Evolutionary conservation across 2,113 vertebrate genomes (phyloP).

Genomic region (Mormoops blainvillei): DNA sequence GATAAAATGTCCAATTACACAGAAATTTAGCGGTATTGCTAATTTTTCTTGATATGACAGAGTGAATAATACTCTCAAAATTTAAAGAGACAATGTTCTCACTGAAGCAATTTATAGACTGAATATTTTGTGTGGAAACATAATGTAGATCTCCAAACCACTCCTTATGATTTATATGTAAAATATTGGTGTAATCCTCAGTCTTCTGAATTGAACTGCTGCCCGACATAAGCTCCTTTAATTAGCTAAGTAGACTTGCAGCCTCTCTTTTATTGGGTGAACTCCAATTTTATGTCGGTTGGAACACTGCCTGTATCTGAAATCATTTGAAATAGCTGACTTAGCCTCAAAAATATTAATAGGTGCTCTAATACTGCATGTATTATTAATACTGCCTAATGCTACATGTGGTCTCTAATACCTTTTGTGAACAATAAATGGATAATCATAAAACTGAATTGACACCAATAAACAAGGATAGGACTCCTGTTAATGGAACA

Average conservation of each 20-base stretch:
- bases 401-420: not conserved
- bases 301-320: conserved; percentile 44
- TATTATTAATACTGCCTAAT: conserved; percentile 48
- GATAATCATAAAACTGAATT: conserved; percentile 38
- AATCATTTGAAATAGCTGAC: conserved; percentile 51
- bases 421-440: conserved; percentile 32
- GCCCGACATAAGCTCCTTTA: conserved; percentile 28
- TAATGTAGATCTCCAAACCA: not conserved
- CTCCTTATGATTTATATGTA: conserved; percentile 13
- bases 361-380: conserved; percentile 39
- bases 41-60: not conserved
- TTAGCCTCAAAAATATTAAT: conserved; percentile 67
- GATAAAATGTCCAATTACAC: conserved; percentile 6
- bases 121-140: conserved; percentile 26
- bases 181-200: conserved; percentile 35
- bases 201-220: conserved; percentile 20
- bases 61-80: not conserved
- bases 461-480: not conserved
- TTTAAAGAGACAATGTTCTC: conserved; percentile 6
- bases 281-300: conserved; percentile 52
- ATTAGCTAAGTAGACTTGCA: conserved; percentile 60
- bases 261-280: conserved; percentile 21
- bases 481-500: not conserved
- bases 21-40: conserved; percentile 1
- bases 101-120: conserved; percentile 36